Percentiles rank a stretch among this genome's conserved stretches.
These are phyloP conservation scores for Leuciscus waleckii DNA, from an alignment of 2,797 vertebrate species.

Conservation along the genomic window DNA sequence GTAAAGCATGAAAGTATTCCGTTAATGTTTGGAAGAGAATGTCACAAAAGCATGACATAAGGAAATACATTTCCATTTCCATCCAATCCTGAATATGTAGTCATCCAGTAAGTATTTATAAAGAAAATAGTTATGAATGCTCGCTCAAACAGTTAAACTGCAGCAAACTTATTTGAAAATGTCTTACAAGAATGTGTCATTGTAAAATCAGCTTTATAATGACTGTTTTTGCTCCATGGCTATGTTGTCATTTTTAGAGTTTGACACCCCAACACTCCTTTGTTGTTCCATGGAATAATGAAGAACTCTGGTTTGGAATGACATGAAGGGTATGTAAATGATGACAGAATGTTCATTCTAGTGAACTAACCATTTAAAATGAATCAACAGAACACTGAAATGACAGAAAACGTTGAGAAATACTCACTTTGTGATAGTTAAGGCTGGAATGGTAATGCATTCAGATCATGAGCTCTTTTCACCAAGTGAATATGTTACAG, in stretches of 20 bases:
- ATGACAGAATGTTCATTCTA: not conserved
- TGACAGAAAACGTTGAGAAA: not conserved
- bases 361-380: not conserved
- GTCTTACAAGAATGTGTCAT: not conserved
- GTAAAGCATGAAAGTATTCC: not conserved
- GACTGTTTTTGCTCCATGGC: not conserved
- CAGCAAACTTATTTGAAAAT: not conserved
- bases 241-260: not conserved
- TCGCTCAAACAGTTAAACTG: not conserved
- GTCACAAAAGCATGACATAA: not conserved
- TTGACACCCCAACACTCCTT: not conserved
- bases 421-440: slow-evolving; percentile 13
- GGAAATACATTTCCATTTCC: not conserved
- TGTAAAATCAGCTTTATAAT: not conserved
- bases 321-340: not conserved
- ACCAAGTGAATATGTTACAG: not conserved
- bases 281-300: not conserved
- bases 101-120: not conserved
- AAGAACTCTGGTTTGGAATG: not conserved
- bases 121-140: not conserved
- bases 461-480: slow-evolving; percentile 5
- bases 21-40: not conserved
- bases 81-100: not conserved
- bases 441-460: slow-evolving; percentile 46
- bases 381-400: not conserved